Conservation (phyloP, 2,888 invertebrate genomes). For the Lepidocyrtoides sp. region DNA sequence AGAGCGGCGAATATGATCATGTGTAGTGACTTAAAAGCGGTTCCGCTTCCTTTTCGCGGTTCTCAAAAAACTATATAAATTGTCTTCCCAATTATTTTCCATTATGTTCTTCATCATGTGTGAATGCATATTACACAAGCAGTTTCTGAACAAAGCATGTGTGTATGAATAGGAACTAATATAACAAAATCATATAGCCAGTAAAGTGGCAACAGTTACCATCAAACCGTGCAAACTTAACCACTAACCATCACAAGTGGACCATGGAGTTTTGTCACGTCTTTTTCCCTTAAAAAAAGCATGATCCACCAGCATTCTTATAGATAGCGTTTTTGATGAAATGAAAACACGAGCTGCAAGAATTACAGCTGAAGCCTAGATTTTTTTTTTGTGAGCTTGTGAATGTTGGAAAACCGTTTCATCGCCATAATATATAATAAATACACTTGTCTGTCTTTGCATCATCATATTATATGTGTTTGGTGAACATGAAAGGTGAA, state of each 20-base stretch:
- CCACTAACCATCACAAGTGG: conserved; percentile 70
- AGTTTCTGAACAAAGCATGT: neutral
- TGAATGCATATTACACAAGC: neutral
- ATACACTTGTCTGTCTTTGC: neutral
- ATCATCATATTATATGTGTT: neutral
- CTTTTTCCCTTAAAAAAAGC: conserved; percentile 68
- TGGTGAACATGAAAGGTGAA: conserved; percentile 70
- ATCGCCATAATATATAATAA: neutral
- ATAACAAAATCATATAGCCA: conserved; percentile 22
- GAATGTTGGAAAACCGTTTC: conserved; percentile 68
- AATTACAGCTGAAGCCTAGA: neutral
- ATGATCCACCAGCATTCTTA: conserved; percentile 26
- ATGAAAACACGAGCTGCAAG: conserved; percentile 8
- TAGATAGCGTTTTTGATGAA: conserved; percentile 11
- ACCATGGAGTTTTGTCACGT: conserved; percentile 83
- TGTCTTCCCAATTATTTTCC: conserved; percentile 63
- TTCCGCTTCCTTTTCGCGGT: conserved; percentile 48
- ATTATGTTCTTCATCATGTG: conserved; percentile 18
- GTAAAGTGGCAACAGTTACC: conserved; percentile 72
- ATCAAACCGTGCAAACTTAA: conserved; percentile 68
- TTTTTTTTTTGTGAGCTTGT: conserved; percentile 26
- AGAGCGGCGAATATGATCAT: conserved; percentile 56
- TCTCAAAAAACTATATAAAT: conserved; percentile 35
- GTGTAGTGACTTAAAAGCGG: conserved; percentile 56
- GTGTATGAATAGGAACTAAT: conserved; percentile 10